Evolutionary conservation across 2,113 vertebrate species (phyloP).

Genomic region (Podilymbus podiceps): DNA sequence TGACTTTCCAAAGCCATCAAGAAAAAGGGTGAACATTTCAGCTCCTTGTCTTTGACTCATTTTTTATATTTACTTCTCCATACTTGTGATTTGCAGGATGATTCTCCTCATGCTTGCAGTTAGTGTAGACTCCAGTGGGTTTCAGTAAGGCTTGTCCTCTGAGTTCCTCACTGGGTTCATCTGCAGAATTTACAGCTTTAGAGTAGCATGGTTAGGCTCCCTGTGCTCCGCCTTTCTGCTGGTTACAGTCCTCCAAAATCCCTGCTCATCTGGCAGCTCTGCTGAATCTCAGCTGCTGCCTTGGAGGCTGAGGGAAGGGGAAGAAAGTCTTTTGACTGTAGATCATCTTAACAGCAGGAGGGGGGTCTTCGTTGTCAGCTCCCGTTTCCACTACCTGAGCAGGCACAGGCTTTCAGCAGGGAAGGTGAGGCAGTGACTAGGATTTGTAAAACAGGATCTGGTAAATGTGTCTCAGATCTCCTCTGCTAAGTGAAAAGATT

Average conservation of each 20-base stretch:
- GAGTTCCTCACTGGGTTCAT: not conserved
- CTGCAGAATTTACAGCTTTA: not conserved
- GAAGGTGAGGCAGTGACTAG: not conserved
- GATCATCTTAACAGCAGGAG: not conserved
- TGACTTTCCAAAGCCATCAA: not conserved
- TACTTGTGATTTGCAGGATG: not conserved
- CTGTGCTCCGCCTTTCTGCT: not conserved
- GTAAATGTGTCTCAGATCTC: not conserved
- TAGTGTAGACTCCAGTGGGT: not conserved
- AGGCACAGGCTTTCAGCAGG: not conserved
- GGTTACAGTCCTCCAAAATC: not conserved
- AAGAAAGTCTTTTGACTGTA: not conserved
- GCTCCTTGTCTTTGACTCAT: not conserved
- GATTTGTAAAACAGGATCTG: not conserved
- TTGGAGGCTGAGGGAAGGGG: not conserved
- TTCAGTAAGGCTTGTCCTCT: not conserved
- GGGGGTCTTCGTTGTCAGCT: not conserved
- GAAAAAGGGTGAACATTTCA: not conserved
- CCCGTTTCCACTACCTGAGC: not conserved
- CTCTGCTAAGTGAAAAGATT: not conserved
- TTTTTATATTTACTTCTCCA: not conserved
- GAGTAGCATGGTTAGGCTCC: accelerated
- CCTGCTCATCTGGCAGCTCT: not conserved
- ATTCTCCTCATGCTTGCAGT: not conserved
- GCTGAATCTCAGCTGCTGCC: not conserved